These are phyloP conservation scores for Chloropsis hardwickii DNA, from an alignment of 2,113 vertebrate genomes.

Conservation along the genomic window DNA sequence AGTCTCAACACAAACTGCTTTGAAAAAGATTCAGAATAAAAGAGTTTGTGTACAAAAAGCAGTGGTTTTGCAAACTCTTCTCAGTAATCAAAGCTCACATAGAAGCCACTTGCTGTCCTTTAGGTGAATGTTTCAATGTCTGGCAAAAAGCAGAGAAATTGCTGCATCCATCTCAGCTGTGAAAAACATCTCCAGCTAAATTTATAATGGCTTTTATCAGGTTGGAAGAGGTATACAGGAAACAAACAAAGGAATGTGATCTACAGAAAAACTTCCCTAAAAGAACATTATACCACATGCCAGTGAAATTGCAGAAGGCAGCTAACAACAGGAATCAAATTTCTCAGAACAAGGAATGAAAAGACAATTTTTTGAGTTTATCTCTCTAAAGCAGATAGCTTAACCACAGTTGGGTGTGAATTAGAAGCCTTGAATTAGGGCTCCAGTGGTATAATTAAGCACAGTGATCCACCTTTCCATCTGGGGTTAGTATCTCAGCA, in stretches of 20 bases:
- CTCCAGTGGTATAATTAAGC: neutral
- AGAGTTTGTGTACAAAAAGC: neutral
- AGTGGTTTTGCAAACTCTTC: neutral
- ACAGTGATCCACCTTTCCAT: neutral
- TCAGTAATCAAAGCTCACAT: neutral
- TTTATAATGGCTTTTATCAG: neutral
- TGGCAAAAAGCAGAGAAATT: neutral
- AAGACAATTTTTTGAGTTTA: neutral
- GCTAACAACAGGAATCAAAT: neutral
- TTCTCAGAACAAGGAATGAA: neutral
- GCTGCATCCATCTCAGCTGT: neutral
- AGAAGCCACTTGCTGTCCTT: neutral
- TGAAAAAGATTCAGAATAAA: neutral
- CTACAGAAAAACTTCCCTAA: neutral
- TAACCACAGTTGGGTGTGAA: neutral
- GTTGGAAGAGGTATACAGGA: neutral
- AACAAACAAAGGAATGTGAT: neutral
- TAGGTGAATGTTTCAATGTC: neutral
- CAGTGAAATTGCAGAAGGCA: neutral
- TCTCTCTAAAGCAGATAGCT: neutral
- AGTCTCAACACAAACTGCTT: neutral
- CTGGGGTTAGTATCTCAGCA: neutral
- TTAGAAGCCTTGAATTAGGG: neutral
- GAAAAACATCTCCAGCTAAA: neutral
- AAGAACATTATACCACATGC: neutral